Base-by-base conservation (phyloP, 2,888 invertebrate species). In the Entomobrya multifasciata region DNA sequence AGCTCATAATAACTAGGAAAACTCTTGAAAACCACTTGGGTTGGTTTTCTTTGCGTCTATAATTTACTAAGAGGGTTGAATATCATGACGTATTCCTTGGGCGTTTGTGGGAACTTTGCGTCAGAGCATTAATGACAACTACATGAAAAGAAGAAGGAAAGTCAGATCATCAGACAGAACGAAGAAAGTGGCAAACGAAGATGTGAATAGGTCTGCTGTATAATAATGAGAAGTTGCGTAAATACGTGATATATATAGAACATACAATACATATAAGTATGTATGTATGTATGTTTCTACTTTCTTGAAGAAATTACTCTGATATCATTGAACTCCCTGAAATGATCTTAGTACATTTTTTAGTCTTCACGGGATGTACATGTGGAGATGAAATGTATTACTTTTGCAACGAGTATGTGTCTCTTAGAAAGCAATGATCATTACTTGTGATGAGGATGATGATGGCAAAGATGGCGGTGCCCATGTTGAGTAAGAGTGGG, bases 401-500 rank as follows among this genome's bases (percentile, higher is more conserved):
- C 30, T 17, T 13, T 30, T 41, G 36, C 10, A 30, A 20, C 25
- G 47, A 25, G 44, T 36, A 6, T 36, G 36, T 74, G 74, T 83
- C 83, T 76, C 65, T 83, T 76, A 65, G 49, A 83, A 83, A 76
- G 83, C 83, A 83, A 76, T 83, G 83, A 83, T 83, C 83, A 83
- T 83, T 83, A 83, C 83, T 74, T 20, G 62, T 47, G 74, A 72
- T 82, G 72, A 36, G 36, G 62, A 74, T 70, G 47, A 83, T 76
- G 52, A 47, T 82, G 74, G 25, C n/a, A 25, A 22, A 44, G 77
- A 13, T 27, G 52, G 57, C n/a, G 17, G 20, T 74, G 17, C 30
- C 20, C 30, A 36, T 74, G 55, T 20, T 15, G 57, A 13, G 10
- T 57, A 11, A 22, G n/a, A 49, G 49, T 3, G 13, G 8, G 8